Conservation (phyloP, 2,888 invertebrate species). For the Ramazzottius varieornatus region DNA sequence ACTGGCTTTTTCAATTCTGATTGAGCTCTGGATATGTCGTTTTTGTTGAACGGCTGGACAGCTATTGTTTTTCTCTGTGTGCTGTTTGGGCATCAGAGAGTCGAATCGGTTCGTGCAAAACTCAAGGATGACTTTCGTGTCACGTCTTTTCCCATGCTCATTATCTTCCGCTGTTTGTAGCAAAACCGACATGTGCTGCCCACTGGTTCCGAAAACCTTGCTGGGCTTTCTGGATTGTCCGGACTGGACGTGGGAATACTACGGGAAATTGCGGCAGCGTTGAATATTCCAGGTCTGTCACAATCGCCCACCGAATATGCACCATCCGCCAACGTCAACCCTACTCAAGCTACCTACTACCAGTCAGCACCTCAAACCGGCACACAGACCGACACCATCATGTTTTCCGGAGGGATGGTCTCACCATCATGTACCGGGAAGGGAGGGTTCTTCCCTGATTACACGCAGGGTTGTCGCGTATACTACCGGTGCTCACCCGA, state of each 20-base stretch:
- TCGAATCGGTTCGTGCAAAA: too few relatives aligned
- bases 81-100: too few relatives aligned
- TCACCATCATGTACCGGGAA: background rate
- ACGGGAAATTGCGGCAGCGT: background rate
- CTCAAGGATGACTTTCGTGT: too few relatives aligned
- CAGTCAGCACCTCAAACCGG: background rate
- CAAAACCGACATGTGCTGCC: too few relatives aligned
- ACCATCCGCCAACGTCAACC: background rate
- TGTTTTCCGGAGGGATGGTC: background rate
- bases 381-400: background rate
- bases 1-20: too few relatives aligned
- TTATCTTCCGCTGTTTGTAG: too few relatives aligned
- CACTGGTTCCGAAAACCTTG: too few relatives aligned
- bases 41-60: too few relatives aligned
- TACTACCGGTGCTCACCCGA: background rate
- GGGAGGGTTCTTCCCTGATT: background rate
- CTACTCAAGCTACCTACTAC: background rate
- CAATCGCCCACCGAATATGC: background rate
- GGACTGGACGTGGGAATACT: background rate
- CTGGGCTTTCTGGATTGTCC: background rate
- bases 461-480: background rate
- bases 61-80: too few relatives aligned
- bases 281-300: background rate
- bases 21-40: too few relatives aligned
- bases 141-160: too few relatives aligned